Conservation (phyloP, 2,797 vertebrate species). For the Gephyroberyx darwinii region DNA sequence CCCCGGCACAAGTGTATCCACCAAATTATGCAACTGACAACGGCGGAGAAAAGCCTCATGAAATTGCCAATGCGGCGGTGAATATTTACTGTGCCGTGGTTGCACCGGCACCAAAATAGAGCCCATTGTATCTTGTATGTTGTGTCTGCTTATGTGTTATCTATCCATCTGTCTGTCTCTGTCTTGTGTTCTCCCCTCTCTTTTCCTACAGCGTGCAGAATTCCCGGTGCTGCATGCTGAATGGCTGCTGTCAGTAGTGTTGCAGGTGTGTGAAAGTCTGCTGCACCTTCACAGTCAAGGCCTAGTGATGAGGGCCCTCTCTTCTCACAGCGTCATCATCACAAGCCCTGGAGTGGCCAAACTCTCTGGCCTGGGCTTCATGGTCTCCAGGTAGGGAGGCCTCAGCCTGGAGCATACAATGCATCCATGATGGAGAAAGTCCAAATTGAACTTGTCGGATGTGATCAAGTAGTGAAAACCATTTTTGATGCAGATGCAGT, state of each 20-base stretch:
- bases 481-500: too few relatives aligned
- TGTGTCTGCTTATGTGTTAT: background rate
- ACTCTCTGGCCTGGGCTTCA: conserved; percentile 77
- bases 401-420: background rate
- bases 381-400: conserved; percentile 64
- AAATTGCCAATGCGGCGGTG: too few relatives aligned
- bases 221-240: conserved; percentile 41
- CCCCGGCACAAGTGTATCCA: too few relatives aligned
- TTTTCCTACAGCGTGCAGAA: conserved; percentile 33
- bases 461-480: too few relatives aligned
- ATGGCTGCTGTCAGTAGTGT: conserved; percentile 53
- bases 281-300: conserved; percentile 73
- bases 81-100: too few relatives aligned
- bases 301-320: conserved; percentile 74
- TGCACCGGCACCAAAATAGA: too few relatives aligned
- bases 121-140: background rate
- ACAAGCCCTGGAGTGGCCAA: conserved; percentile 74
- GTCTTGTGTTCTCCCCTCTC: background rate
- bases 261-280: conserved; percentile 80
- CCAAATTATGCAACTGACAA: too few relatives aligned
- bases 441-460: background rate
- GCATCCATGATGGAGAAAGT: background rate
- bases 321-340: conserved; percentile 78
- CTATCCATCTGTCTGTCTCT: background rate
- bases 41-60: too few relatives aligned